phyloP scores from a whole-genome alignment of 2,888 invertebrate species.

The Drosophila diplacantha region DNA sequence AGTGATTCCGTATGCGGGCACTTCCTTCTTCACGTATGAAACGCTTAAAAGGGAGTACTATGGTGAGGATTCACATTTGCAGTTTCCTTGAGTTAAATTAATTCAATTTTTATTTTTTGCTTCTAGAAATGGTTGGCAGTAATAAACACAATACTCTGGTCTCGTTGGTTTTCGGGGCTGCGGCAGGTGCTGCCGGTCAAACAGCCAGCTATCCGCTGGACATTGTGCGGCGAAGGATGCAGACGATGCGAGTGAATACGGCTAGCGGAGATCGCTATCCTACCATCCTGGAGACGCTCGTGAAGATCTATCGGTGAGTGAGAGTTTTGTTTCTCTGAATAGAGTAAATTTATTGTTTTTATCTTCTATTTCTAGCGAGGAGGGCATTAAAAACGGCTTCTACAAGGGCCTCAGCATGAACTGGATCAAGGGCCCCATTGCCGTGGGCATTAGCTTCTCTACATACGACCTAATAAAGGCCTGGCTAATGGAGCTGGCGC shows the following conservation, averaged over 20 bases:
- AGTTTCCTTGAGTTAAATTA: not conserved
- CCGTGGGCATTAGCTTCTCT: constrained; percentile 97
- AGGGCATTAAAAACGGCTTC: constrained; percentile 92
- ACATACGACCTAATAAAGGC: constrained; percentile 91
- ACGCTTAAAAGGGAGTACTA: constrained; percentile 89
- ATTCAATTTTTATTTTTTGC: not conserved
- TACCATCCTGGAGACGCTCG: constrained; percentile 83
- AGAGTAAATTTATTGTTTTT: not conserved
- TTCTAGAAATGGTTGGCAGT: constrained; percentile 77
- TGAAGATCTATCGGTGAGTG: constrained; percentile 84
- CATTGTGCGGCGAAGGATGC: constrained; percentile 85
- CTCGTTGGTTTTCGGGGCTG: constrained; percentile 89
- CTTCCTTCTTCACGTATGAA: constrained; percentile 98
- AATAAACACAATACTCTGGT: constrained; percentile 80
- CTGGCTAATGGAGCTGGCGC: constrained; percentile 79
- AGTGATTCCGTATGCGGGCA: constrained; percentile 97
- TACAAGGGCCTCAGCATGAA: constrained; percentile 99
- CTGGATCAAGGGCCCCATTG: constrained; percentile 96
- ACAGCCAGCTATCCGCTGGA: constrained; percentile 97
- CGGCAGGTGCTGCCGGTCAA: constrained; percentile 96
- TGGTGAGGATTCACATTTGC: constrained; percentile 79
- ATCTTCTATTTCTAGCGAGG: constrained; percentile 81
- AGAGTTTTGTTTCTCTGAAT: rapidly evolving
- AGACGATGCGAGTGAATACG: constrained; percentile 79
- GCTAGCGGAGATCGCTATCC: constrained; percentile 80